These are phyloP conservation scores for Leptestheria dahalacensis DNA, from an alignment of 1,140 invertebrate species.

Conservation along the genomic window DNA sequence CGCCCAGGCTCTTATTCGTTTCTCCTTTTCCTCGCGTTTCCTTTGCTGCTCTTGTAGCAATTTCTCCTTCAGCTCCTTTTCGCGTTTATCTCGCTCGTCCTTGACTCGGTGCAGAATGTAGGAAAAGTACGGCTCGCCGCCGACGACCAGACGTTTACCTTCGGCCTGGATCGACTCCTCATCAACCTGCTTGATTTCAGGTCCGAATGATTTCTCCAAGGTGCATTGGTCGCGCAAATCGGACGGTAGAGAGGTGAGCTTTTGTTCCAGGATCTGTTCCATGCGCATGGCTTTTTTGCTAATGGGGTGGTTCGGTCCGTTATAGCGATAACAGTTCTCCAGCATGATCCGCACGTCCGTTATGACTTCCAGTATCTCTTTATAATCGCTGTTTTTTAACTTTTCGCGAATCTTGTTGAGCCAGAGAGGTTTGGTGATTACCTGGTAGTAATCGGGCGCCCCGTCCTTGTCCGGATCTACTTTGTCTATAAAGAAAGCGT, in stretches of 20 bases:
- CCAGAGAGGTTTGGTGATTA: conserved; percentile 31
- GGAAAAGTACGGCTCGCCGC: conserved; percentile 21
- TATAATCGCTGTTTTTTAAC: conserved; percentile 29
- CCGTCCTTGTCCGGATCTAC: conserved; percentile 24
- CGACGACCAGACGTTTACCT: conserved; percentile 1
- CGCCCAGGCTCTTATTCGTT: conserved; percentile 30
- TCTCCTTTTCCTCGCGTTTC: conserved; percentile 26
- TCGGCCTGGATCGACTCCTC: not conserved
- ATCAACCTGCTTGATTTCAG: not conserved
- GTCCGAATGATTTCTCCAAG: conserved; percentile 3
- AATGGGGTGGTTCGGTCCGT: conserved; percentile 32
- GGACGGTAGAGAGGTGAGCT: conserved; percentile 29
- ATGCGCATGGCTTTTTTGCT: conserved; percentile 32
- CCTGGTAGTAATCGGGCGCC: conserved; percentile 30
- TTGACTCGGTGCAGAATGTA: conserved; percentile 28
- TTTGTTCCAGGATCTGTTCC: conserved; percentile 36
- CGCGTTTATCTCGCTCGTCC: conserved; percentile 25
- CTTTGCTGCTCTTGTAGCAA: conserved; percentile 26
- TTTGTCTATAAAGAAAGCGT: conserved; percentile 27
- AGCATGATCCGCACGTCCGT: conserved; percentile 35
- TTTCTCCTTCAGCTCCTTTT: conserved; percentile 25
- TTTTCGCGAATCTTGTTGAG: conserved; percentile 32
- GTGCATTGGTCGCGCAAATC: conserved; percentile 9
- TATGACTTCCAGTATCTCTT: conserved; percentile 31
- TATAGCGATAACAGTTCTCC: conserved; percentile 37